A percentile compares a stretch with the other conserved stretches of the same genome.
phyloP scores from a whole-genome alignment of 2,113 vertebrate genomes.

The Panthera tigris region DNA sequence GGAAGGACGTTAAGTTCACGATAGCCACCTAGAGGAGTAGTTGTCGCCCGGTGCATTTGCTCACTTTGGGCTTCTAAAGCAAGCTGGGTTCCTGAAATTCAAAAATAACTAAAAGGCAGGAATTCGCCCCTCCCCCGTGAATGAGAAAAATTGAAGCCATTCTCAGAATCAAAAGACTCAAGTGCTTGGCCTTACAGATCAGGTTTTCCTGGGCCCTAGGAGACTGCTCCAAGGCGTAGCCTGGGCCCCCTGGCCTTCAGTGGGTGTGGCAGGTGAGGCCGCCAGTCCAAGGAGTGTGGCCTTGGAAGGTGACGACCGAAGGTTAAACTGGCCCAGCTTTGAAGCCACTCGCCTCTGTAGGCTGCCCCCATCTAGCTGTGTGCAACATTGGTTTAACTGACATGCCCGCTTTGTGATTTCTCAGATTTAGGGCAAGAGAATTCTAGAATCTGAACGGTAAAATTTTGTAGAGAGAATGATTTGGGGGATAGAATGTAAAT shows the following conservation, averaged over 20 bases:
- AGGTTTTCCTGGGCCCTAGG: background rate
- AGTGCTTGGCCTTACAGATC: background rate
- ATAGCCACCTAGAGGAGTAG: too few relatives aligned
- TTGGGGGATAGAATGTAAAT: background rate
- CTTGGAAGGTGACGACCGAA: fast-evolving
- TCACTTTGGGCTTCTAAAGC: background rate
- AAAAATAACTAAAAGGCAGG: background rate
- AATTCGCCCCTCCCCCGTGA: fast-evolving
- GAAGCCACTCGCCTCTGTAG: background rate
- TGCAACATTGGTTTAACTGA: background rate
- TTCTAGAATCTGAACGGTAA: background rate
- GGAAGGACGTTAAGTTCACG: fast-evolving
- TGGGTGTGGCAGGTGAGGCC: fast-evolving
- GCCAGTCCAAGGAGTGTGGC: background rate
- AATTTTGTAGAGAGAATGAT: background rate
- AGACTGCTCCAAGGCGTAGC: background rate
- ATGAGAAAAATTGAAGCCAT: background rate
- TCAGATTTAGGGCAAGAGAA: background rate
- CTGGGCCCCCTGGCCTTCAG: background rate
- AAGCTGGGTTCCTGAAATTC: background rate
- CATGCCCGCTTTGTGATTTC: background rate
- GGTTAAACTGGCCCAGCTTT: background rate
- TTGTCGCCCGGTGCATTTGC: background rate
- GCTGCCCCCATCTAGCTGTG: background rate
- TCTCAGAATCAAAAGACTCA: background rate